Base-by-base conservation (phyloP, 2,113 vertebrate genomes). In the Anoplopoma fimbria region DNA sequence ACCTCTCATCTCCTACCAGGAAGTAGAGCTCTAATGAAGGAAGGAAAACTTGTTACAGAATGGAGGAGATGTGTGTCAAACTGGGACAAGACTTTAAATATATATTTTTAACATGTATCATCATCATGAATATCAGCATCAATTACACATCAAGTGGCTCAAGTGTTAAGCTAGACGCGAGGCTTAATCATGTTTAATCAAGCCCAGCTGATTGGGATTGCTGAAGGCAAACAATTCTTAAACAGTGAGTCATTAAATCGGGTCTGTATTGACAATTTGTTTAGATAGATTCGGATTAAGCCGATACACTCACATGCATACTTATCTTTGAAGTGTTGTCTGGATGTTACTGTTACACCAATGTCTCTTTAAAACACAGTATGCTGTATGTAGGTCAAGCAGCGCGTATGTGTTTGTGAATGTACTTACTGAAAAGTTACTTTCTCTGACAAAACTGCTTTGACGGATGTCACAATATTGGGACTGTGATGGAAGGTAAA, bases 401-500 rank as follows among this genome's bases (percentile, higher is more conserved):
- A 79, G 60, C 40, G 29, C 63, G 55, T 67, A 55, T 49, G 49
- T 34, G 31, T 34, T 27, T 77, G 34, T 47, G 45, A 72, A 67
- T 25, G 68, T 74, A 53, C 68, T 81, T 78, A 29, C 63, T 79
- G 49, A 80, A 75, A 85, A 84, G 58, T 64, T 55, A 67, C 58
- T 87, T 80, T 47, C 61, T 79, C 25, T 63, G 65, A 81, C 83
- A 86, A 84, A 84, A 69, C 83, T 58, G 73, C 57, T 33, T 9
- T 82, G 86, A 88, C 34, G 34, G 81, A 76, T 87, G 89, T 87
- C 79, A 86, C 77, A 87, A 88, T 80, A 75, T 73, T 72, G 75
- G 47, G 75, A 85, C 81, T 63, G 68, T 63, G 72, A 81, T 27
- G 55, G 36, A 40, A 38, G 80, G 27, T 55, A 77, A n/a, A 81